These are phyloP conservation scores for Oreohelix idahoensis DNA, from an alignment of 1,140 invertebrate species.

Conservation along the genomic window DNA sequence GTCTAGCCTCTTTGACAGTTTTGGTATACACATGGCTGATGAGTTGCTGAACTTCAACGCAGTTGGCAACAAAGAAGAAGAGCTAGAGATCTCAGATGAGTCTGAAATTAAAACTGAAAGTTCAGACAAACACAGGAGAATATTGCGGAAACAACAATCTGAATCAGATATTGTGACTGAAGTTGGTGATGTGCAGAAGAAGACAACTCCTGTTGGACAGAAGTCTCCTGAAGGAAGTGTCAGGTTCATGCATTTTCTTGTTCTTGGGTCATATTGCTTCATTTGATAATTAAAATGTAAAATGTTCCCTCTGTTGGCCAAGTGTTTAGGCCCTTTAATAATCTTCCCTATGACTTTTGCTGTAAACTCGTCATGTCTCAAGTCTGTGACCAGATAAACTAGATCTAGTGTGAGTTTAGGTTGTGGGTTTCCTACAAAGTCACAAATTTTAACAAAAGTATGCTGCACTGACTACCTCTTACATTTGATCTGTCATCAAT, in stretches of 20 bases:
- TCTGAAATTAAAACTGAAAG: constrained; percentile 42
- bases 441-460: too few relatives aligned
- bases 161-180: constrained; percentile 40
- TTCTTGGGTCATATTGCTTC: too few relatives aligned
- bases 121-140: constrained; percentile 1
- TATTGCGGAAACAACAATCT: not conserved
- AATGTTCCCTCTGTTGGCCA: too few relatives aligned
- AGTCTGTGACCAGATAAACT: too few relatives aligned
- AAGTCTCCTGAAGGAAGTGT: not conserved
- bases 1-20: constrained; percentile 31
- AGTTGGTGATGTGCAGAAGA: not conserved
- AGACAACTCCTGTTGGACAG: not conserved
- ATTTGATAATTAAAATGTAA: too few relatives aligned
- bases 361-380: too few relatives aligned
- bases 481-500: too few relatives aligned
- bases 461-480: too few relatives aligned
- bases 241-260: not conserved
- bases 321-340: too few relatives aligned
- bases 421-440: too few relatives aligned
- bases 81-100: constrained; percentile 36
- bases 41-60: constrained; percentile 9
- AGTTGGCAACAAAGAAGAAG: not conserved
- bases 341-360: too few relatives aligned
- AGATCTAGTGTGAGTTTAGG: too few relatives aligned
- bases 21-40: constrained; percentile 31